Base-by-base conservation (phyloP, 2,113 vertebrate genomes). In the Nyctibius bracteatus region DNA sequence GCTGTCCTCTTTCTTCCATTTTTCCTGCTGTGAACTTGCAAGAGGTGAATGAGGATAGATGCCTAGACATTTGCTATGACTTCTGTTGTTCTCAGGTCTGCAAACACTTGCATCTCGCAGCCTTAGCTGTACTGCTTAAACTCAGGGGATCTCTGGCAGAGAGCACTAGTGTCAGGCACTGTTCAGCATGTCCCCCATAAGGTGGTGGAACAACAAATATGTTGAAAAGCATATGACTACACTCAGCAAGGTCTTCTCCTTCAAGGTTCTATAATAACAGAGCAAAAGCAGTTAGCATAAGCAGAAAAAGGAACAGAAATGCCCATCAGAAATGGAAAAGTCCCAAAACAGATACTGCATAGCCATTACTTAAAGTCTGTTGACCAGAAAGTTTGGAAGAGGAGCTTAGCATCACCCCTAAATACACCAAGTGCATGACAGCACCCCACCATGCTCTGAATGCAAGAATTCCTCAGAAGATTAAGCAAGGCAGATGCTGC, bases 11-110 rank as follows among this genome's bases (percentile, higher is more conserved):
- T 89, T 79, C 39, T 81, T 94, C 78, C 52, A 17, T 79, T 66
- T 72, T 47, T 46, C 37, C 71, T 83, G 24, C 54, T 77, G 62
- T 66, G 74, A 74, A 72, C 54, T 72, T 79, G 62, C 25, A 68
- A 82, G 74, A 67, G 71, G 25, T 4, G 5, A 44, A 41, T 31
- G 49, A 93, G 51, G 31, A 73, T 39, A 59, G 46, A 54, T 80
- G n/a, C 62, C 67, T 66, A 44, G n/a, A 80, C 33, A 65, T 90
- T 83, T 70, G 37, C 54, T 81, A 9, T 49, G 86, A 54, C 54
- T 92, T 89, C 63, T 88, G 44, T 35, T 43, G 18, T 70, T 88
- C 93, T 75, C 75, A 66, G 14, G 47, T 83, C 46, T 92, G 85
- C 88, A 85, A 47, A 61, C 41, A 25, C 39, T 85, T 82, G 35